Evolutionary conservation across 2,888 invertebrate species (phyloP), one percentile per base, ranked within the genome.

Genomic region (Rhyacophila evoluta): DNA sequence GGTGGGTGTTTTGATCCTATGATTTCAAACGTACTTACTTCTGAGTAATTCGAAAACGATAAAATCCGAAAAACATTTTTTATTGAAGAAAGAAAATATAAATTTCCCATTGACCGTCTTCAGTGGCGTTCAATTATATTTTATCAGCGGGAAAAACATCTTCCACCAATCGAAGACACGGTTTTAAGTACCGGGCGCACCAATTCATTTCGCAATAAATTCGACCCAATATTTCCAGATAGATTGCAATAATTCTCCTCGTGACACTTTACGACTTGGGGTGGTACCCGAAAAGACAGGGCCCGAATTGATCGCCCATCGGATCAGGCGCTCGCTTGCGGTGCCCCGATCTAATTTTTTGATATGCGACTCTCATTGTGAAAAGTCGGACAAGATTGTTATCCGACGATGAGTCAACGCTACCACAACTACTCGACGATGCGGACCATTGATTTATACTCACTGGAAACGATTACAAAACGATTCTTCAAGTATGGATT

Each of bases 281-380:
- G 55, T 55, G 55, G 55, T 12, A 19, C 55, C 55, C 55, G 19
- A 55, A 55, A 69, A 55, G 39, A 72, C 77, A 77, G 77, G 55
- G 25, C 55, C 55, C 55, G 55, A 55, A 55, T 55, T 55, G 55
- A 55, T 55, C 55, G 19, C 55, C 55, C 55, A 55, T 55, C 55
- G 55, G 55, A 55, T 55, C 55, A 55, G 55, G 10, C 25, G 55
- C 55, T 55, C 55, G 55, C 15, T 71, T 77, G 77, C 76, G 74
- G 68, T 70, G 69, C 68, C 8, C 27, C 77, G 81, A 81, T 81
- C 81, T 81, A 79, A 81, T 81, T 81, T 81, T 81, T 81, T 81
- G 81, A 81, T 81, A 81, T 36, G 75, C 37, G 33, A 73, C 67
- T 78, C 75, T 79, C 72, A 77, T 79, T 77, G 81, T 77, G 77